These are phyloP conservation scores for Megamerina dolium DNA, from an alignment of 2,888 invertebrate genomes.

Conservation along the genomic window DNA sequence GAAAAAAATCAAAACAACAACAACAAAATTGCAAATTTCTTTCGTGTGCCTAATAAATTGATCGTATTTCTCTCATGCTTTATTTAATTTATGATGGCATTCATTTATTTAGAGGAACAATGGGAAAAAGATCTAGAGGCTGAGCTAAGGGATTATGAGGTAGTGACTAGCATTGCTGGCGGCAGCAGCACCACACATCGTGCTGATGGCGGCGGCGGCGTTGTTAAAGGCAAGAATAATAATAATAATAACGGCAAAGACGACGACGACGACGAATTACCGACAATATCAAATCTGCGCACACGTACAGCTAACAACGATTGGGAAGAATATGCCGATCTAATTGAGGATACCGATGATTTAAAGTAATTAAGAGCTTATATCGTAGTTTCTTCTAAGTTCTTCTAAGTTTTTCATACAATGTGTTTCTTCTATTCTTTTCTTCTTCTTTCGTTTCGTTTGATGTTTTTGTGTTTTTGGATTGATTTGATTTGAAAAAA, in stretches of 20 bases:
- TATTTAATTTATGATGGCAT: too few species aligned
- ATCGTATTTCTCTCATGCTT: too few species aligned
- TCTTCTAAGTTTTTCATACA: conserved; percentile 20
- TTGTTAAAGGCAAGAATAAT: conserved; percentile 10
- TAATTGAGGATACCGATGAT: conserved; percentile 51
- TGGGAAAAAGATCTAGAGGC: conserved; percentile 96
- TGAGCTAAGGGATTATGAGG: conserved; percentile 91
- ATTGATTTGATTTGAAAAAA: background rate
- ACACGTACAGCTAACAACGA: conserved; percentile 47
- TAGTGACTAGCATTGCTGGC: conserved; percentile 57
- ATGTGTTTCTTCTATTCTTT: conserved; percentile 25
- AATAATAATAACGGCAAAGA: conserved; percentile 5
- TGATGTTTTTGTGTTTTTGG: conserved; percentile 4
- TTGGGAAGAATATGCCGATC: conserved; percentile 49
- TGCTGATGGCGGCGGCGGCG: conserved; percentile 24
- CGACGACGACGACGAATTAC: conserved; percentile 36
- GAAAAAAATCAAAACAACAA: background rate
- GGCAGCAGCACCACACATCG: conserved; percentile 17
- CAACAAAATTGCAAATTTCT: background rate
- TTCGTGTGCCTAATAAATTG: background rate
- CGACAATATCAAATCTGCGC: conserved; percentile 47
- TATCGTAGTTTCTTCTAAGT: conserved; percentile 51
- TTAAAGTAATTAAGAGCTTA: conserved; percentile 52
- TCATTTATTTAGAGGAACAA: conserved; percentile 73
- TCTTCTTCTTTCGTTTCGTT: conserved; percentile 26